Base-by-base conservation (phyloP, 2,888 invertebrate species). In the Dasypogon diadema region DNA sequence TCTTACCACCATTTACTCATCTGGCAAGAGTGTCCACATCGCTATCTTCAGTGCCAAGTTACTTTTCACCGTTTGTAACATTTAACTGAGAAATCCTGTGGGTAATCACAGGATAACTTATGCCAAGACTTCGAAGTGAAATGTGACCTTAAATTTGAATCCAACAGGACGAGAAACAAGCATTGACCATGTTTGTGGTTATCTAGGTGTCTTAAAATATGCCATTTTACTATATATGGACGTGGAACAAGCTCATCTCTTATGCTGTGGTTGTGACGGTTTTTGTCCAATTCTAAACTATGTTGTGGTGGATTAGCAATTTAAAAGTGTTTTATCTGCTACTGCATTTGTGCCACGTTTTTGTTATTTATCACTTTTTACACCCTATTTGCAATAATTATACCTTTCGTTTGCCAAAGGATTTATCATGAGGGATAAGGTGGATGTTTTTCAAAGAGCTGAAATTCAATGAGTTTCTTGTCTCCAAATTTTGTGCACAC, bases 311-410 rank as follows among this genome's bases (percentile, higher is more conserved):
- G 75, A 77, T 77, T 77, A 75, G 58, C 75, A 75, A 74, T 75
- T 77, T 68, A 77, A 75, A 73, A 75, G 75, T 77, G 77, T 75
- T 76, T 46, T 68, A 48, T 48, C 12, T 26, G 14, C 16, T 6
- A 56, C 14, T 12, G 26, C 2, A 14, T 14, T 2, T 14, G 18
- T 14, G 24, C 30, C 26, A 10, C n/a, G n/a, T 56, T 26, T 12
- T 4, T 30, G 56, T 26, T 12, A 6, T 56, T 56, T 56, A 24
- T 51, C 21, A 21, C 16, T 21, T 16, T 16, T 63, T 37, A 37
- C 21, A n/a, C 30, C 30, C n/a, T 14, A 2, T 12, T 5, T 37
- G 60, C 60, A 34, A 37, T 37, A 63, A 37, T 34, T 37, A 21
- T 63, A 37, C 48, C 6, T 16, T 18, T 22, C 54, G 21, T 2